A percentile compares a stretch with the other conserved stretches of the same genome.
These are phyloP conservation scores for Anguilla anguilla DNA, from an alignment of 2,797 vertebrate species.

Conservation along the genomic window DNA sequence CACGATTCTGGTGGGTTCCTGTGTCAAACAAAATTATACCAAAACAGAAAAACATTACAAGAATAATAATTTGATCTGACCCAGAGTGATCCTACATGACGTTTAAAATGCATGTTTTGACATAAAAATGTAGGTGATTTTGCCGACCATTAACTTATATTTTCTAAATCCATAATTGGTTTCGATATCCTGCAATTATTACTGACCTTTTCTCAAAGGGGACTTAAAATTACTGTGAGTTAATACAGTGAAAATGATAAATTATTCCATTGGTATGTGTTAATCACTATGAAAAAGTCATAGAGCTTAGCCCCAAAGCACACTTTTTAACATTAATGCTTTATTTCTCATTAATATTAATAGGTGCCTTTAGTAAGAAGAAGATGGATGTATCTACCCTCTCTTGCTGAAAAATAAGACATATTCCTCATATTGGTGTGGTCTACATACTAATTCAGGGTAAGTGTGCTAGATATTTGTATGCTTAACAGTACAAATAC, in stretches of 20 bases:
- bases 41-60: constrained; percentile 50
- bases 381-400: constrained; percentile 36
- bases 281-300: constrained; percentile 76
- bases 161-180: constrained; percentile 73
- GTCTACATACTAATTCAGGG: constrained; percentile 24
- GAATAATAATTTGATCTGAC: constrained; percentile 67
- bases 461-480: not conserved
- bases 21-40: constrained; percentile 48
- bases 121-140: constrained; percentile 65
- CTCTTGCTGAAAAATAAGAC: constrained; percentile 35
- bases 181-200: constrained; percentile 70
- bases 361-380: constrained; percentile 65
- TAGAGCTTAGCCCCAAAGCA: constrained; percentile 72
- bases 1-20: constrained; percentile 26
- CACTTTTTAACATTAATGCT: constrained; percentile 76
- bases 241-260: constrained; percentile 69
- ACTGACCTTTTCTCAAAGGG: constrained; percentile 67
- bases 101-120: constrained; percentile 67
- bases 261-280: constrained; percentile 78
- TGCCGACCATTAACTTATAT: constrained; percentile 67
- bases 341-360: constrained; percentile 79
- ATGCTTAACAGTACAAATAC: constrained; percentile 6
- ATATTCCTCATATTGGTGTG: constrained; percentile 22
- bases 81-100: constrained; percentile 65
- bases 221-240: constrained; percentile 64